phyloP scores from a whole-genome alignment of 2,113 vertebrate species.

The Protomyctophum bolini region DNA sequence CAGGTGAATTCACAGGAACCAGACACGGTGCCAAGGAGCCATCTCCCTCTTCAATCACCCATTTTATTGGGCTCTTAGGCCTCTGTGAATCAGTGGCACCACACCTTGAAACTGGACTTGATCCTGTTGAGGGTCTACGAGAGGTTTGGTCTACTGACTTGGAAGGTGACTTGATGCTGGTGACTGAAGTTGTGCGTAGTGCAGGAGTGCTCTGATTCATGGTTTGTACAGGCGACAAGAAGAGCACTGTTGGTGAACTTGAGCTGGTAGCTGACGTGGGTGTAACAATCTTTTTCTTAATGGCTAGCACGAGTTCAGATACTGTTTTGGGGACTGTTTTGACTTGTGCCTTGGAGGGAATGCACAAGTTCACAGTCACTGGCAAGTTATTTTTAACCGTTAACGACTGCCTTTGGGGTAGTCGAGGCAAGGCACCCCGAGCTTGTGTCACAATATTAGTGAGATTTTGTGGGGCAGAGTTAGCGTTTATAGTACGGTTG shows the following conservation, averaged over 20 bases:
- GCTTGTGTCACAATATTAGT: slow-evolving; percentile 45
- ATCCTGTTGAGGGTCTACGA: slow-evolving; percentile 16
- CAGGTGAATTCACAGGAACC: slow-evolving; percentile 78
- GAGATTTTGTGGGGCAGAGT: not conserved
- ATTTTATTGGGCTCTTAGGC: slow-evolving; percentile 80
- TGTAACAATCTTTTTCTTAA: slow-evolving; percentile 82
- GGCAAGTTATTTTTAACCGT: slow-evolving; percentile 58
- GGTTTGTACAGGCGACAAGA: slow-evolving; percentile 83
- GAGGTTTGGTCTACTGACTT: slow-evolving; percentile 40
- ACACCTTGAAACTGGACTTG: slow-evolving; percentile 50
- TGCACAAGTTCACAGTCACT: slow-evolving; percentile 68
- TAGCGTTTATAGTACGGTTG: not conserved
- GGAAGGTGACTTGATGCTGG: slow-evolving; percentile 44
- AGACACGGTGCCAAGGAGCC: slow-evolving; percentile 57
- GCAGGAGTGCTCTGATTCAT: slow-evolving; percentile 68
- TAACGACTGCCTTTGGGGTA: slow-evolving; percentile 53
- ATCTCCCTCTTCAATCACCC: slow-evolving; percentile 82
- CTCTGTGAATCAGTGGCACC: slow-evolving; percentile 45
- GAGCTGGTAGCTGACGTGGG: slow-evolving; percentile 48
- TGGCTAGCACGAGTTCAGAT: slow-evolving; percentile 76
- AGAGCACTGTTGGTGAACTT: slow-evolving; percentile 75
- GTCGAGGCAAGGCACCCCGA: slow-evolving; percentile 42
- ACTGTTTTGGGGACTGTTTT: slow-evolving; percentile 80
- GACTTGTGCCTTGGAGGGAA: slow-evolving; percentile 83
- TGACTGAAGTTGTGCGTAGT: slow-evolving; percentile 42